Evolutionary conservation across 2,797 vertebrate genomes (phyloP), one percentile per base, ranked within the genome.

Genomic region (Acipenser ruthenus): DNA sequence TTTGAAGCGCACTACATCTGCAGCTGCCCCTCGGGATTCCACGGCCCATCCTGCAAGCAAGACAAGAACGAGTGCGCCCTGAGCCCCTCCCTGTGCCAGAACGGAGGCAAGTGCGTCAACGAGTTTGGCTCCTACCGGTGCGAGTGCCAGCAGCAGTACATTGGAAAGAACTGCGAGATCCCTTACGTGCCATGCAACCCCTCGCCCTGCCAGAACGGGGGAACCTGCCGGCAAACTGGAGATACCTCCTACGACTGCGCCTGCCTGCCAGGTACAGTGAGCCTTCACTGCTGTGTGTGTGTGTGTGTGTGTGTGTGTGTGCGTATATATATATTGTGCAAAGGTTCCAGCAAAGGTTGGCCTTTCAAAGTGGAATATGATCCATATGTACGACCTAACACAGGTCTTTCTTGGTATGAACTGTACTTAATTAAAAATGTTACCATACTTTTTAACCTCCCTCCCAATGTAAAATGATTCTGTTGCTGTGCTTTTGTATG

Each of bases 151-250:
- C 79, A 86, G 0, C 87, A 92, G 0, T 95, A 90, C 73, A 89
- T 87, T 0, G 95, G 96, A 15, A 84, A 78, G 62, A 87, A 91
- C 84, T 99, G 96, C 0, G 93, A 98, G 77, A 84, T 88, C 37
- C 86, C 83, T 55, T 97, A 94, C n/a, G 84, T 92, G 82, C 96
- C 96, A 10, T 99, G 96, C 87, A 94, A 89, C 79, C 96, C 96
- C 18, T 96, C 96, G 0, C 96, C 95, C 5, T 99, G 96, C 85
- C 92, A 92, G 69, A 98, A 94, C 0, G 95, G 95, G 95, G 96
- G 95, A 47, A 98, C 95, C n/a, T 99, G 96, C 69, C 88, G 93
- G 61, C 96, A 95, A 78, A 95, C 92, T 0, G 92, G 94, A 4
- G 95, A 98, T 69, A 91, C 91, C 63, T 82, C 78, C 67, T 94